A percentile compares a stretch with the other conserved stretches of the same genome.
phyloP scores from a whole-genome alignment of 2,797 vertebrate genomes.

The Rhabdophis nuchalis region DNA sequence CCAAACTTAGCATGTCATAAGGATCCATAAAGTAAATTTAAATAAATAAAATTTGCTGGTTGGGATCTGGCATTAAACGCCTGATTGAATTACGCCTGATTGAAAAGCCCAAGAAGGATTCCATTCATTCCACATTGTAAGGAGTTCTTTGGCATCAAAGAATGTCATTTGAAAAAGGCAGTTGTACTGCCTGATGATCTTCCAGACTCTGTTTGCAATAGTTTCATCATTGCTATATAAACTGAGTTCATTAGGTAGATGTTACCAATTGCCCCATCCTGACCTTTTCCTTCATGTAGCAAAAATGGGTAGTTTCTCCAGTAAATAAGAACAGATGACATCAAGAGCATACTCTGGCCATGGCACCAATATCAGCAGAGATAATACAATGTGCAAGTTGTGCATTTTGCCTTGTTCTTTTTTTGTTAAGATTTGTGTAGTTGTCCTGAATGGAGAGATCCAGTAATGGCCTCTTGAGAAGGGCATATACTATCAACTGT shows the following conservation, averaged over 20 bases:
- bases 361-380: background rate
- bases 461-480: background rate
- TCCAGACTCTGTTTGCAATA: background rate
- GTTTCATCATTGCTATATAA: background rate
- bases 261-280: background rate
- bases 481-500: background rate
- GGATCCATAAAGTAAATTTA: background rate
- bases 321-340: background rate
- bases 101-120: background rate
- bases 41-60: background rate
- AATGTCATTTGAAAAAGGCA: background rate
- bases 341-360: background rate
- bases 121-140: no score
- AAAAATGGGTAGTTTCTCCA: background rate
- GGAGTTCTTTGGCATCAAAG: no score
- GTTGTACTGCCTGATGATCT: background rate
- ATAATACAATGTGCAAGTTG: background rate
- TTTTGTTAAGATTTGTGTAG: background rate
- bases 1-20: background rate
- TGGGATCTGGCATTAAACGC: background rate
- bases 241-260: background rate
- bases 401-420: background rate
- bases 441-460: background rate
- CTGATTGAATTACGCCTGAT: background rate
- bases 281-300: background rate